Percentiles rank a stretch among this genome's conserved stretches.
Conservation (phyloP, 2,797 vertebrate species). For the Urosaurus nigricauda region DNA sequence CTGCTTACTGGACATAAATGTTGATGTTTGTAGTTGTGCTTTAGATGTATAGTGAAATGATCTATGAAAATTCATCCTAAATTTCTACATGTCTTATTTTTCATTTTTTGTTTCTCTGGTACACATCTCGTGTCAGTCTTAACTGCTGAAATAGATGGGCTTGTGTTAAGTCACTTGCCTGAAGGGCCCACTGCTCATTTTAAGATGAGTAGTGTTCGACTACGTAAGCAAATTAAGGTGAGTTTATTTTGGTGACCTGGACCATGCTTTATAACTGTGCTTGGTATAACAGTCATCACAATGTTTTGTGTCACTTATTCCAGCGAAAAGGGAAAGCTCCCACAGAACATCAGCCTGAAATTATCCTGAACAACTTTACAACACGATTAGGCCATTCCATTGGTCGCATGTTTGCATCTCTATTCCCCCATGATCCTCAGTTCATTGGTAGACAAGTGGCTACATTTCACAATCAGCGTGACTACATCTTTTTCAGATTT, state of each 20-base stretch:
- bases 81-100: not conserved
- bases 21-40: not conserved
- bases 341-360: conserved; percentile 91
- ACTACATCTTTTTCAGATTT: conserved; percentile 97
- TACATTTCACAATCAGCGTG: conserved; percentile 98
- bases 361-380: conserved; percentile 96
- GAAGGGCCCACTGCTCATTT: conserved; percentile 97
- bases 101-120: not conserved
- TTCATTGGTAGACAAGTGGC: conserved; percentile 96
- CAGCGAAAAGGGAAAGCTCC: conserved; percentile 93
- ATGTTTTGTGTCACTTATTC: conserved; percentile 31
- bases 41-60: not conserved
- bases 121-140: not conserved
- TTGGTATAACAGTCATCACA: not conserved
- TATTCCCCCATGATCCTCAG: conserved; percentile 94
- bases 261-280: not conserved
- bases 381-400: conserved; percentile 94
- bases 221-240: conserved; percentile 97
- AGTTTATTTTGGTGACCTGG: conserved; percentile 34
- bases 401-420: conserved; percentile 93
- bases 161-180: conserved; percentile 95
- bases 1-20: not conserved
- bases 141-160: conserved; percentile 85
- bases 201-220: conserved; percentile 93
- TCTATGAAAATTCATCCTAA: not conserved